phyloP scores from a whole-genome alignment of 2,888 invertebrate genomes.

The Drepanosiphum platanoidis region DNA sequence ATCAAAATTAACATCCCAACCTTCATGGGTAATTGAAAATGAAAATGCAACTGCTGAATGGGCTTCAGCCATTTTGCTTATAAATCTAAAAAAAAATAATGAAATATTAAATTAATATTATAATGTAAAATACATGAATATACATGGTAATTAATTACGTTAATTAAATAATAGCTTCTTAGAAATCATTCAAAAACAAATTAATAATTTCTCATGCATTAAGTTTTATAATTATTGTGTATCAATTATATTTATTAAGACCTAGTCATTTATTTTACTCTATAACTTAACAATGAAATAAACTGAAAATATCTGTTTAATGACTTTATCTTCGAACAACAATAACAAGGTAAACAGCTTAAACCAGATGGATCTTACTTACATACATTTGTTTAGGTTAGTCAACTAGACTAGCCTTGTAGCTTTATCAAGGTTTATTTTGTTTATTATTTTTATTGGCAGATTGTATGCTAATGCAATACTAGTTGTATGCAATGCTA shows the following conservation, averaged over 20 bases:
- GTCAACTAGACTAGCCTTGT: constrained; percentile 33
- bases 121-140: background rate
- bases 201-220: background rate
- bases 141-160: background rate
- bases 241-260: too few relatives aligned
- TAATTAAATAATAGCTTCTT: background rate
- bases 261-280: background rate
- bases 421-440: constrained; percentile 41
- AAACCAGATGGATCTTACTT: constrained; percentile 11
- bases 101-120: background rate
- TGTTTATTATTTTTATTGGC: constrained; percentile 34
- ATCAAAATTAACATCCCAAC: constrained; percentile 97
- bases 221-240: background rate
- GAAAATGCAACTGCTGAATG: constrained; percentile 98
- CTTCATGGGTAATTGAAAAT: constrained; percentile 97
- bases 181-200: background rate
- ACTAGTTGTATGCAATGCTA: too few relatives aligned
- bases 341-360: constrained; percentile 54
- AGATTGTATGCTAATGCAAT: background rate
- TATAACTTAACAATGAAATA: background rate
- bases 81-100: constrained; percentile 15
- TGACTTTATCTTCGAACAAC: background rate
- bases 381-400: constrained; percentile 17
- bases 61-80: constrained; percentile 89
- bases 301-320: background rate